Percentiles rank a stretch among this genome's conserved stretches.
These are phyloP conservation scores for Butastur rufipennis DNA, from an alignment of 2,113 vertebrate genomes.

Conservation along the genomic window DNA sequence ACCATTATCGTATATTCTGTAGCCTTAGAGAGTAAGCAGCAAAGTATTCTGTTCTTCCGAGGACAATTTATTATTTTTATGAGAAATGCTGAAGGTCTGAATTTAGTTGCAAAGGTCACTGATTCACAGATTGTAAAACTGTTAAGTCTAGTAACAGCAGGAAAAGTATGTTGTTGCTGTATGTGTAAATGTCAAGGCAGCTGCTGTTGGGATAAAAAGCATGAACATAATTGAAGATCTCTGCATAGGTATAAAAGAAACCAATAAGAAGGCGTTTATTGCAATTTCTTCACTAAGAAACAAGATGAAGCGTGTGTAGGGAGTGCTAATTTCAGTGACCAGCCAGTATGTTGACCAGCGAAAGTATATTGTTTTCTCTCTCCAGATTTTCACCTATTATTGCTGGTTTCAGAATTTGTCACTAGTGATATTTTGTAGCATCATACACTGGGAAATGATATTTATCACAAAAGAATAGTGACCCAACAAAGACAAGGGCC, in stretches of 20 bases:
- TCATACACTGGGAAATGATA: neutral
- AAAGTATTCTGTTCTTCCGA: neutral
- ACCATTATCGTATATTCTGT: neutral
- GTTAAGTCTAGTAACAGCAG: conserved; percentile 30
- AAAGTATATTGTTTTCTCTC: neutral
- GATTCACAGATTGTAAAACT: conserved; percentile 9
- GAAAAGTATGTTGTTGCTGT: conserved; percentile 1
- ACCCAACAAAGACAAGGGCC: neutral
- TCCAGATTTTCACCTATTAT: neutral
- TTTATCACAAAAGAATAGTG: neutral
- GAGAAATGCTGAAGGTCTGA: neutral
- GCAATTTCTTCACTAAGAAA: neutral
- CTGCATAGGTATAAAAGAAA: conserved; percentile 12
- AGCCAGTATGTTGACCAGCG: neutral
- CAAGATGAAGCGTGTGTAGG: neutral
- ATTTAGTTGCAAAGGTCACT: conserved; percentile 47
- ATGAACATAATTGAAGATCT: conserved; percentile 18
- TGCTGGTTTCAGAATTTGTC: neutral
- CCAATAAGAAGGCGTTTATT: conserved; percentile 43
- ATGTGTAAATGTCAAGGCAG: conserved; percentile 59
- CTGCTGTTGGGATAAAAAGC: conserved; percentile 8
- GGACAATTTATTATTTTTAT: conserved; percentile 30
- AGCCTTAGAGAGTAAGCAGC: neutral
- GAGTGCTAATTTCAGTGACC: neutral
- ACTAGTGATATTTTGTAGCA: neutral